Evolutionary conservation across 2,113 vertebrate genomes (phyloP), one percentile per base, ranked within the genome.

Genomic region (Lethenteron reissneri): DNA sequence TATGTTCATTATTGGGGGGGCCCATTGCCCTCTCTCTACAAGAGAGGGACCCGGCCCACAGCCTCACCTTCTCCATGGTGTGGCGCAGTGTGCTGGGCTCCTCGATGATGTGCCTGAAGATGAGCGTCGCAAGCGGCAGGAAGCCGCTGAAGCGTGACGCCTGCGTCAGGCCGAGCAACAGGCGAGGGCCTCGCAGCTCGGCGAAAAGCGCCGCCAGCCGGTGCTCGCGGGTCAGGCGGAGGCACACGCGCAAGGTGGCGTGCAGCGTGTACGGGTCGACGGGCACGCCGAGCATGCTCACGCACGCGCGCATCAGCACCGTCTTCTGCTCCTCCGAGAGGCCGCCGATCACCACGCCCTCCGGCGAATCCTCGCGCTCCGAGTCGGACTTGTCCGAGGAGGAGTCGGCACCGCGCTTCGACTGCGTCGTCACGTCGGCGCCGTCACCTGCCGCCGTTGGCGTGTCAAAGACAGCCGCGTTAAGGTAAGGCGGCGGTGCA

Each of bases 181-280:
- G 88, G 71, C 88, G 84, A 3, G 89, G 90, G 79, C 88, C 91
- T 80, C 88, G 88, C 56, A 94, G 81, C 74, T 94, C 88, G 7
- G 88, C 88, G 77, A 94, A 94, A 87, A 92, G 90, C 88, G 90
- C 87, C 74, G 88, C 89, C 10, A 88, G 88, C 74, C 88, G 85
- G 78, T 94, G 89, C 75, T 86, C 85, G 56, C 89, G 85, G 4
- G 89, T 94, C 60, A 94, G 86, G 10, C 89, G 85, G 76, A 94
- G 80, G 76, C 89, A 94, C 41, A 94, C 85, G 57, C 89, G 86
- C 75, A 94, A 78, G 10, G 89, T 94, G 72, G 88, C 89, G 71
- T 94, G 89, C 75, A 94, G 82, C 17, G 89, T 94, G 79, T 94
- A 88, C 14, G 89, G 89, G 79, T 94, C 89, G 75, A 94, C 89